A percentile compares a stretch with the other conserved stretches of the same genome.
Evolutionary conservation across 1,140 invertebrate genomes (phyloP).

Genomic region (Drosophila parabipectinata): DNA sequence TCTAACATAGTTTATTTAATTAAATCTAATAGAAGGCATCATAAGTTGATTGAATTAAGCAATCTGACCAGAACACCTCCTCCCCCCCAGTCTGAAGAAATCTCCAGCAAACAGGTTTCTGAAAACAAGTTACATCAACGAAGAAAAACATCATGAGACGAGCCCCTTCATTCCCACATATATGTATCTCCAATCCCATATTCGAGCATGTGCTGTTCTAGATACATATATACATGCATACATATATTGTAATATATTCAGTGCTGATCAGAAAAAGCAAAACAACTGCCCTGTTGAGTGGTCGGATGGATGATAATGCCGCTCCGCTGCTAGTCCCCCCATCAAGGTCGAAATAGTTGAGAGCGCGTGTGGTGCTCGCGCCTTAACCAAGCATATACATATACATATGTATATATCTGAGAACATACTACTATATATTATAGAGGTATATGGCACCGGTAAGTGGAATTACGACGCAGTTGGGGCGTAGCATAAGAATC

Average conservation of each 20-base stretch:
- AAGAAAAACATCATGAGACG: slow-evolving; percentile 48
- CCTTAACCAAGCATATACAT: slow-evolving; percentile 27
- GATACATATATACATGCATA: slow-evolving; percentile 2
- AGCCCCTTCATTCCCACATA: slow-evolving; percentile 48
- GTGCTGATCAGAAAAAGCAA: slow-evolving; percentile 23
- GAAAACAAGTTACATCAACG: slow-evolving; percentile 28
- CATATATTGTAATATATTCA: slow-evolving; percentile 23
- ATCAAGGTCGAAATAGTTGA: slow-evolving; percentile 78
- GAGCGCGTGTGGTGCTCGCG: slow-evolving; percentile 53
- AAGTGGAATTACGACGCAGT: slow-evolving; percentile 40
- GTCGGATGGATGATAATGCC: slow-evolving; percentile 32
- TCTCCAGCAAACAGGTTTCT: slow-evolving; percentile 18
- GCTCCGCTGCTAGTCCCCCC: slow-evolving; percentile 32
- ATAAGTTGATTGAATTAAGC: not conserved
- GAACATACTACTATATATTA: slow-evolving; percentile 10
- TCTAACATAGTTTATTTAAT: not conserved
- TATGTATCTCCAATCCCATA: slow-evolving; percentile 6
- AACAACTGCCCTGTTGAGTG: slow-evolving; percentile 14
- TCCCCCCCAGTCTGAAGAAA: not conserved
- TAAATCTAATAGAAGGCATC: not conserved
- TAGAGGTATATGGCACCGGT: slow-evolving; percentile 3
- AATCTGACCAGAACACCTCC: not conserved
- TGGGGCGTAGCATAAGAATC: slow-evolving; percentile 21
- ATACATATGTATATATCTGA: not conserved
- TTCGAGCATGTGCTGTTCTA: not conserved